Conservation (phyloP, 2,888 invertebrate genomes). For the Osmoderma eremita region DNA sequence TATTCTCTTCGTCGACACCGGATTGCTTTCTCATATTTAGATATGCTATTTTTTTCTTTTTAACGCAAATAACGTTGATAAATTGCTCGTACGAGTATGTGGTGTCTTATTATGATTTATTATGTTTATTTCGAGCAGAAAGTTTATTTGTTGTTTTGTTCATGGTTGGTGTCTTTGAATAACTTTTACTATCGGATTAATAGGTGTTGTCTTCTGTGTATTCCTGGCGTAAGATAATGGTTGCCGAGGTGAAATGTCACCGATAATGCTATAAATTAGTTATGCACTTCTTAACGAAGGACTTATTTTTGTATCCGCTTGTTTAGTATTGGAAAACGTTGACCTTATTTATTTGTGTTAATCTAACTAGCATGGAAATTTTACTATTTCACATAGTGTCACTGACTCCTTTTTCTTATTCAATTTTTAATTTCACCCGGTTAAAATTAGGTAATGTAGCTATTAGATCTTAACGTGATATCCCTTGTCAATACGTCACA, state of each 20-base stretch:
- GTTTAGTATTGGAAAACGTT: conserved; percentile 1
- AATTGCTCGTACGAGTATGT: neutral
- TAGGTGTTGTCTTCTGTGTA: neutral
- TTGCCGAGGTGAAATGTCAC: conserved; percentile 21
- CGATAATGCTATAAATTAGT: conserved; percentile 9
- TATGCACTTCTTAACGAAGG: neutral
- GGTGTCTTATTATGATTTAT: neutral
- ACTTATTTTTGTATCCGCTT: too few species aligned
- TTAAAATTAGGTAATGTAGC: too few species aligned
- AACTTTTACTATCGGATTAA: conserved; percentile 1
- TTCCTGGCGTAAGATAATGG: conserved; percentile 18
- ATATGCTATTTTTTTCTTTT: too few species aligned
- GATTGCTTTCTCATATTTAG: too few species aligned
- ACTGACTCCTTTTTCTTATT: too few species aligned
- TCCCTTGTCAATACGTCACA: too few species aligned
- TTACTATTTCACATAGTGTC: too few species aligned
- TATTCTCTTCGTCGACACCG: too few species aligned
- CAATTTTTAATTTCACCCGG: too few species aligned
- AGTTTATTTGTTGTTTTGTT: conserved; percentile 9
- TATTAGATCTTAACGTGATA: too few species aligned
- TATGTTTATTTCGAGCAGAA: neutral
- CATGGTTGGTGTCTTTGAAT: neutral
- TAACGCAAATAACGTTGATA: too few species aligned
- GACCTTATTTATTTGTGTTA: neutral
- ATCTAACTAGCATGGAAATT: too few species aligned